phyloP scores from a whole-genome alignment of 30 jellyfish, hydroid and myxozoan genomes.

The Aurelia sp. region DNA sequence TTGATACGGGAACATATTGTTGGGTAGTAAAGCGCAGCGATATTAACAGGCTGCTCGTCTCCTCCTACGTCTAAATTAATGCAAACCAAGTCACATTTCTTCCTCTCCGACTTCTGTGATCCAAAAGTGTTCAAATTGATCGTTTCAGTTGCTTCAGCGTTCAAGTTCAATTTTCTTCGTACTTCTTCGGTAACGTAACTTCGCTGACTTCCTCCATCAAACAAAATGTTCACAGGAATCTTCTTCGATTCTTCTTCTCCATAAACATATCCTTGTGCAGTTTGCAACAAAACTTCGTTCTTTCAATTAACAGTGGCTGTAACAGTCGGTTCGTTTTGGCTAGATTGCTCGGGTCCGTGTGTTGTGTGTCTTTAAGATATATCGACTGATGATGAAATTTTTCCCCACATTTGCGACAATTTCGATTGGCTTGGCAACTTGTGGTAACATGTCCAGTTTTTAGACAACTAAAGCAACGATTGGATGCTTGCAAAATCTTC shows the following conservation, averaged over 20 bases:
- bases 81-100: conserved; percentile 22
- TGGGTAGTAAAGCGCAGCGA: conserved; percentile 26
- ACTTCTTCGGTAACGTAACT: conserved; percentile 50
- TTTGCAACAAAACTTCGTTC: conserved; percentile 41
- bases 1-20: conserved; percentile 14
- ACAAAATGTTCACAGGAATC: conserved; percentile 15
- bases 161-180: conserved; percentile 12
- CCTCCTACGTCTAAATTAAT: conserved; percentile 28
- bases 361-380: background rate
- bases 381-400: conserved; percentile 7
- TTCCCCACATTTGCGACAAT: conserved; percentile 22
- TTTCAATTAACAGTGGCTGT: conserved; percentile 12
- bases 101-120: conserved; percentile 26
- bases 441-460: conserved; percentile 12
- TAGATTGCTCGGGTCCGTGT: background rate
- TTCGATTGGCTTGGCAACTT: background rate
- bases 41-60: background rate
- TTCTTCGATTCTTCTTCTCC: conserved; percentile 30
- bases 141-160: conserved; percentile 25
- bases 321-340: background rate
- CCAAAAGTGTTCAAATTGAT: conserved; percentile 56
- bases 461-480: conserved; percentile 33
- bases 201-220: conserved; percentile 59
- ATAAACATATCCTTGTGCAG: conserved; percentile 43
- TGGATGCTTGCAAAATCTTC: background rate